These are phyloP conservation scores for Prolemur simus DNA, from an alignment of 2,113 vertebrate genomes.

Conservation along the genomic window DNA sequence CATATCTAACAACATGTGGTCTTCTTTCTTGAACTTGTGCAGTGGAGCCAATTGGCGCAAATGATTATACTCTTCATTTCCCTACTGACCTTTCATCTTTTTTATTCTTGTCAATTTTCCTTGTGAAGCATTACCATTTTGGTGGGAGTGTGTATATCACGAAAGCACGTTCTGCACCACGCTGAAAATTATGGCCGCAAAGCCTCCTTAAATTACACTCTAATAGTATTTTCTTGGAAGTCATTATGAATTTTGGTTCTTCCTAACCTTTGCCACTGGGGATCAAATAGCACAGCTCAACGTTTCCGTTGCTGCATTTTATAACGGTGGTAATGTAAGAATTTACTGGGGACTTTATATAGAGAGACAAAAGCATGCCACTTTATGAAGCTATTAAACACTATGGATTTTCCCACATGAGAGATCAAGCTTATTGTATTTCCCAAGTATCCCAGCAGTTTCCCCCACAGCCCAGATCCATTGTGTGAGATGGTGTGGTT, in stretches of 20 bases:
- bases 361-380: slow-evolving; percentile 77
- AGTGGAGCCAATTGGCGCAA: slow-evolving; percentile 6
- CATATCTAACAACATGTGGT: neutral
- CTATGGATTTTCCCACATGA: slow-evolving; percentile 78
- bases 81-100: slow-evolving; percentile 62
- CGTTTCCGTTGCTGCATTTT: slow-evolving; percentile 80
- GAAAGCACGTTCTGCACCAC: slow-evolving; percentile 58
- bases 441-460: slow-evolving; percentile 64
- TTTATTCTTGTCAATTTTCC: slow-evolving; percentile 55
- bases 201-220: slow-evolving; percentile 68
- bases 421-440: slow-evolving; percentile 82
- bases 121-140: slow-evolving; percentile 11
- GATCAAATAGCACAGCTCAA: slow-evolving; percentile 74
- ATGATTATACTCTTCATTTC: slow-evolving; percentile 52
- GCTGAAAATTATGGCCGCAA: slow-evolving; percentile 47
- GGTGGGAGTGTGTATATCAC: slow-evolving; percentile 51
- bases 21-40: neutral
- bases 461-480: slow-evolving; percentile 37
- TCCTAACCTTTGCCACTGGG: slow-evolving; percentile 76
- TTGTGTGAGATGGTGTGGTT: slow-evolving; percentile 67
- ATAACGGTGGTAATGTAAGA: slow-evolving; percentile 79
- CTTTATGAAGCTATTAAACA: slow-evolving; percentile 83
- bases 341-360: slow-evolving; percentile 81
- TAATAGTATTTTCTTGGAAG: slow-evolving; percentile 70
- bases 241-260: slow-evolving; percentile 66